Base-by-base conservation (phyloP, 2,113 vertebrate species). In the Platycercus adscitus region DNA sequence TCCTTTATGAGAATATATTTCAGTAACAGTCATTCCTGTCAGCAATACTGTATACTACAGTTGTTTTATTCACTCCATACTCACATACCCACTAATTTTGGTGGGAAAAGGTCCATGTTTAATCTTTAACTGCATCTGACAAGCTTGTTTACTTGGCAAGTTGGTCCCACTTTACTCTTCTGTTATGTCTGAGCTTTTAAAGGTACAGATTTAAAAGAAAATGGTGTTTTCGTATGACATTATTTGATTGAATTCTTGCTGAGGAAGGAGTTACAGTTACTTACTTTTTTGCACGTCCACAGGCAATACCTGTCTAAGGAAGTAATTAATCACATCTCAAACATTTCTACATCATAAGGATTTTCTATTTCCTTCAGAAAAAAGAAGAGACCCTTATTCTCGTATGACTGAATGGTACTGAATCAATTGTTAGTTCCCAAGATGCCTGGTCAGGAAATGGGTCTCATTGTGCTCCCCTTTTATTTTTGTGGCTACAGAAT, bases 321-420 rank as follows among this genome's bases (percentile, higher is more conserved):
- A 94, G 94, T 93, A 81, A 89, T 89, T 93, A 93, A 94, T 95
- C 85, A 93, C 47, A 86, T 89, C 44, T 93, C 52, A 80, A 85
- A 58, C 11, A 50, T 95, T 93, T 82, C 55, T 94, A 29, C 65
- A 55, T 55, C 24, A 20, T 66, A 93, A 90, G 53, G 44, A 86
- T 60, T 52, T 47, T 86, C 7, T 79, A 37, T 88, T 94, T 93
- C 86, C 63, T 86, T 80, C 26, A 69, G 41, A 1, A 78, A 58
- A 50, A 24, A 56, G 37, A 10, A 80, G 39, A 88, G 6, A 24
- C 21, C 11, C 13, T 55, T 89, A 31, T 93, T 94, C 52, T 64
- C 60, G 50, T 46, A 50, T 79, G 33, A 77, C 60, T 86, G 55
- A 29, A 16, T 70, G 13, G 8, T 66, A 37, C 23, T 70, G 33